phyloP scores from a whole-genome alignment of 2,113 vertebrate species.

The Equus przewalskii region DNA sequence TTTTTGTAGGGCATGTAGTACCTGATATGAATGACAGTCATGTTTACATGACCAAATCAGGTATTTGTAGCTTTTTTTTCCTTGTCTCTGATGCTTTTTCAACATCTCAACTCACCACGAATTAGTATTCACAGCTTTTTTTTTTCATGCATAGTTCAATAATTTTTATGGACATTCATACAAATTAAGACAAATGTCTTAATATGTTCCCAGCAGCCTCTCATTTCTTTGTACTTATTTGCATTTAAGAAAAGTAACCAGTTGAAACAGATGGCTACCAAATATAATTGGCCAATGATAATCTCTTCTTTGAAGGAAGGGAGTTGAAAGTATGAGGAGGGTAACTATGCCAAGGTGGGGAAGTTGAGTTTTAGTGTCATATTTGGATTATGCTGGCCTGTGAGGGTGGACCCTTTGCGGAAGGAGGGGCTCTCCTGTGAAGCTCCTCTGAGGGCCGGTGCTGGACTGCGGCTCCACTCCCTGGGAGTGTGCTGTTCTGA shows the following conservation, averaged over 20 bases:
- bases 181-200: neutral
- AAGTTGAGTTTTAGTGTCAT: neutral
- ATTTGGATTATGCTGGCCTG: neutral
- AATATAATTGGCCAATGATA: neutral
- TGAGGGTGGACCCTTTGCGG: neutral
- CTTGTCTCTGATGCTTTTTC: neutral
- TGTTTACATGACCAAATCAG: neutral
- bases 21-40: neutral
- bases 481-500: neutral
- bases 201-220: neutral
- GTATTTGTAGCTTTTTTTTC: neutral
- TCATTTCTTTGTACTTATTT: neutral
- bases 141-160: neutral
- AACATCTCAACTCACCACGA: neutral
- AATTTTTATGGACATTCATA: neutral
- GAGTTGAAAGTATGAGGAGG: neutral
- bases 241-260: neutral
- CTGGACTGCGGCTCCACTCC: neutral
- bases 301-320: neutral
- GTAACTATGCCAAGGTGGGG: neutral
- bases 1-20: neutral
- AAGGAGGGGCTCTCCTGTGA: neutral
- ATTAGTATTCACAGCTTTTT: neutral
- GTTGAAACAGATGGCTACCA: too few species aligned
- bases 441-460: neutral